Conservation (phyloP, 1,140 invertebrate genomes). For the Bombus cullumanus region DNA sequence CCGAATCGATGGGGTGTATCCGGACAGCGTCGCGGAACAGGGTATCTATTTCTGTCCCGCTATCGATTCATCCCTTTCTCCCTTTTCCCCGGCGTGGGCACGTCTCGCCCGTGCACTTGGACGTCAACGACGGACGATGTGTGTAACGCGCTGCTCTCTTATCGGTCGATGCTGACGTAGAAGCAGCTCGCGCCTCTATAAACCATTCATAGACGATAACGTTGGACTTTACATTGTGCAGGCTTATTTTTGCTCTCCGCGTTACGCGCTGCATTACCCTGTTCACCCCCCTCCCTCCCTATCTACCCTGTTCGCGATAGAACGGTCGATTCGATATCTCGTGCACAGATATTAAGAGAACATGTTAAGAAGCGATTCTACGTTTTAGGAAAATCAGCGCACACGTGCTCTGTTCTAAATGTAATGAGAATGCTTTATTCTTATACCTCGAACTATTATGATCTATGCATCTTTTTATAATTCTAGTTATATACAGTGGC, state of each 20-base stretch:
- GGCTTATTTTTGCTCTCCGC: slow-evolving; percentile 51
- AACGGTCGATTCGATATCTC: neutral
- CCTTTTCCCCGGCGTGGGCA: slow-evolving; percentile 35
- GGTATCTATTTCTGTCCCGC: slow-evolving; percentile 61
- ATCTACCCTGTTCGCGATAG: neutral
- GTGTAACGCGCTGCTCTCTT: slow-evolving; percentile 60
- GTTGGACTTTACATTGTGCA: slow-evolving; percentile 41
- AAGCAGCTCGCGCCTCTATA: slow-evolving; percentile 55
- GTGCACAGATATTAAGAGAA: neutral
- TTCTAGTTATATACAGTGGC: too few relatives aligned
- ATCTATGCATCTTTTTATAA: too few relatives aligned
- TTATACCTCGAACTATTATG: too few relatives aligned
- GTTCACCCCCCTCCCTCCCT: neutral
- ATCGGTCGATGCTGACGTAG: slow-evolving; percentile 70
- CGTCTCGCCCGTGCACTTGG: slow-evolving; percentile 56
- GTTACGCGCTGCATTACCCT: neutral
- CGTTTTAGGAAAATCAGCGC: too few relatives aligned
- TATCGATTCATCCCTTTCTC: slow-evolving; percentile 65
- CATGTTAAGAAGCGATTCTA: neutral
- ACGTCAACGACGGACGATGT: slow-evolving; percentile 62
- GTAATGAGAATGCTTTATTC: too few relatives aligned
- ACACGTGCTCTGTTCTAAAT: too few relatives aligned
- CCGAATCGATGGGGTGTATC: slow-evolving; percentile 34
- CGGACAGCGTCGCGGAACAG: slow-evolving; percentile 5
- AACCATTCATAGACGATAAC: slow-evolving; percentile 69